A percentile compares a stretch with the other conserved stretches of the same genome.
phyloP scores from a whole-genome alignment of 2,797 vertebrate genomes.

The Microtus obscurus region DNA sequence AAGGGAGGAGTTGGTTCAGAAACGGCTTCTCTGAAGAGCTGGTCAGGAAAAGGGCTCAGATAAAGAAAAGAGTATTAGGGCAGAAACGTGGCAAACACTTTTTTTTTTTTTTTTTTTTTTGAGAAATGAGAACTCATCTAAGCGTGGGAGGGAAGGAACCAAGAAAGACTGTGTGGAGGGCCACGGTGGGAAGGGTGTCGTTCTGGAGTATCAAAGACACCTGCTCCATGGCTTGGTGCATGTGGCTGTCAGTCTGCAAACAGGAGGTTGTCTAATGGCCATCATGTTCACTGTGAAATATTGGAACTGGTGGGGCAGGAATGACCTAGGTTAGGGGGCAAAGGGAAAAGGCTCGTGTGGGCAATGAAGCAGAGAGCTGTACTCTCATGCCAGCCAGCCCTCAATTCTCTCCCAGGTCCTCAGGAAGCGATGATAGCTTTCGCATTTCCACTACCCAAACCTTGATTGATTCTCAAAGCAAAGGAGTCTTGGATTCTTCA shows the following conservation, averaged over 20 bases:
- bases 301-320: neutral
- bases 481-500: neutral
- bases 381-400: neutral
- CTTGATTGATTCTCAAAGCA: neutral
- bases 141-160: neutral
- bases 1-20: neutral
- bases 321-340: neutral
- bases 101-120: too few relatives aligned
- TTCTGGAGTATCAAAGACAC: neutral
- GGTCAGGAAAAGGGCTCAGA: neutral
- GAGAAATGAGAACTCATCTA: neutral
- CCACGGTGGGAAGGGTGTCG: neutral
- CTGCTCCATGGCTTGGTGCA: neutral
- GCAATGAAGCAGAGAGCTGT: neutral
- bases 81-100: neutral
- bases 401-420: neutral
- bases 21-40: neutral
- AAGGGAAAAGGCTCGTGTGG: neutral
- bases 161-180: neutral
- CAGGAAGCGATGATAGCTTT: neutral
- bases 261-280: neutral
- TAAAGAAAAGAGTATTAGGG: neutral
- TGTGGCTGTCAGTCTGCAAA: neutral
- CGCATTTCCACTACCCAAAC: neutral
- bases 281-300: slow-evolving; percentile 13